These are phyloP conservation scores for Tenodera sinensis DNA, from an alignment of 2,888 invertebrate species.

Conservation along the genomic window DNA sequence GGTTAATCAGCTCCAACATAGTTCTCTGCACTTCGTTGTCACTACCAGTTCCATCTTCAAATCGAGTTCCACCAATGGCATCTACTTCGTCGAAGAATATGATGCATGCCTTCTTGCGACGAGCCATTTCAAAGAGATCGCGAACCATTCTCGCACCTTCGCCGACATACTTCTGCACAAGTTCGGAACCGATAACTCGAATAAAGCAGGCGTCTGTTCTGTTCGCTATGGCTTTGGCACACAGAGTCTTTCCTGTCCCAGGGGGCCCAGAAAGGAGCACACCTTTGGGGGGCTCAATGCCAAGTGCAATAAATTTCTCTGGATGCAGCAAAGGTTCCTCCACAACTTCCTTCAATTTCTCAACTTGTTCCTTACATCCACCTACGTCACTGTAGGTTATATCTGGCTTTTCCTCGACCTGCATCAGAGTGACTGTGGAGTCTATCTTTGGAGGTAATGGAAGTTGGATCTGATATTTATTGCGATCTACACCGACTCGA, in stretches of 20 bases:
- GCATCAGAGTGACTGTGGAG: slow-evolving; percentile 99
- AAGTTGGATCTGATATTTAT: slow-evolving; percentile 99
- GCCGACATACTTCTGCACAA: slow-evolving; percentile 79
- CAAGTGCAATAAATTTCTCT: slow-evolving; percentile 96
- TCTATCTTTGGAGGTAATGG: slow-evolving; percentile 99
- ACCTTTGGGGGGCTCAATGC: slow-evolving; percentile 98
- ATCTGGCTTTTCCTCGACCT: slow-evolving; percentile 99
- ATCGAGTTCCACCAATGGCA: slow-evolving; percentile 96
- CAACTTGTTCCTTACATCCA: slow-evolving; percentile 99
- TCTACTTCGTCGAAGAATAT: slow-evolving; percentile 99
- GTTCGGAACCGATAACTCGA: slow-evolving; percentile 91
- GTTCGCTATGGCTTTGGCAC: slow-evolving; percentile 98
- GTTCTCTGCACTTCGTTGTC: slow-evolving; percentile 98
- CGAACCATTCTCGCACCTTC: slow-evolving; percentile 97
- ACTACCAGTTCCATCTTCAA: slow-evolving; percentile 98
- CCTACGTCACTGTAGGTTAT: slow-evolving; percentile 99
- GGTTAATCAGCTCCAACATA: slow-evolving; percentile 98
- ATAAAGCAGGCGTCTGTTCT: slow-evolving; percentile 99
- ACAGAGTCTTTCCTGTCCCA: slow-evolving; percentile 97
- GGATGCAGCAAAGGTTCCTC: slow-evolving; percentile 98
- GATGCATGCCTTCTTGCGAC: slow-evolving; percentile 97
- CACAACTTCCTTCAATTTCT: slow-evolving; percentile 96
- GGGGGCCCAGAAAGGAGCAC: slow-evolving; percentile 91
- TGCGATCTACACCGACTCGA: slow-evolving; percentile 98
- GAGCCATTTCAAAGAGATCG: slow-evolving; percentile 98